Percentiles rank a stretch among this genome's conserved stretches.
These are phyloP conservation scores for Porites lobata DNA, from an alignment of 92 coral and sea anemone genomes.

Conservation along the genomic window DNA sequence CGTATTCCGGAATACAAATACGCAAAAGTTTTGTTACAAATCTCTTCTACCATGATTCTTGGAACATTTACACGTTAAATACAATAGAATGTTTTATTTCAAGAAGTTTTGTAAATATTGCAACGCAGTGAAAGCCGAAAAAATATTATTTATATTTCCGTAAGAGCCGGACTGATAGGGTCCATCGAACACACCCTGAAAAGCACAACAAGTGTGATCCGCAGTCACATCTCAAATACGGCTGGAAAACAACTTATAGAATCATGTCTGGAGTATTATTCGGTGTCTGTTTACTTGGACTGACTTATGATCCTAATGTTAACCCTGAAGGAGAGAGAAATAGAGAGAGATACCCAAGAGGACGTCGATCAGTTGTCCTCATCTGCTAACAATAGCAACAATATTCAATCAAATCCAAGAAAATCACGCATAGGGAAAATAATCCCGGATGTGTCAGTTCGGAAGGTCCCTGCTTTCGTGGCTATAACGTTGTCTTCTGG, in stretches of 20 bases:
- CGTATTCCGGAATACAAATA: too few relatives aligned
- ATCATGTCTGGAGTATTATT: slow-evolving; percentile 49
- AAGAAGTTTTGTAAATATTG: too few relatives aligned
- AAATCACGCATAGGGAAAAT: neutral
- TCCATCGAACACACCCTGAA: too few relatives aligned
- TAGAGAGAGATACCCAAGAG: too few relatives aligned
- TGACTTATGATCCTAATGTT: slow-evolving; percentile 39
- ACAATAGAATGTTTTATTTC: too few relatives aligned
- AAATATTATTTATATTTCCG: too few relatives aligned
- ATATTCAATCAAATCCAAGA: neutral
- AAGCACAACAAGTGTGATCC: too few relatives aligned
- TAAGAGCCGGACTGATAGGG: too few relatives aligned
- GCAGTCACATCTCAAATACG: slow-evolving; percentile 2
- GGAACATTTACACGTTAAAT: too few relatives aligned
- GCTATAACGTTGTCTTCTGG: slow-evolving; percentile 32
- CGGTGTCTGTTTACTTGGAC: slow-evolving; percentile 19
- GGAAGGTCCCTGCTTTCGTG: slow-evolving; percentile 44
- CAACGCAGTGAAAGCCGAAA: too few relatives aligned
- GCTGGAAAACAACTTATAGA: slow-evolving; percentile 50
- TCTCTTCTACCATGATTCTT: too few relatives aligned
- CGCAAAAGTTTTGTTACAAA: too few relatives aligned
- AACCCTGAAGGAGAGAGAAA: neutral
- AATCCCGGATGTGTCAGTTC: slow-evolving; percentile 49
- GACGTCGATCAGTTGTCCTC: neutral
- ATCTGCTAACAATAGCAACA: neutral